These are phyloP conservation scores for Canis aureus DNA, from an alignment of 2,113 vertebrate species.

Conservation along the genomic window DNA sequence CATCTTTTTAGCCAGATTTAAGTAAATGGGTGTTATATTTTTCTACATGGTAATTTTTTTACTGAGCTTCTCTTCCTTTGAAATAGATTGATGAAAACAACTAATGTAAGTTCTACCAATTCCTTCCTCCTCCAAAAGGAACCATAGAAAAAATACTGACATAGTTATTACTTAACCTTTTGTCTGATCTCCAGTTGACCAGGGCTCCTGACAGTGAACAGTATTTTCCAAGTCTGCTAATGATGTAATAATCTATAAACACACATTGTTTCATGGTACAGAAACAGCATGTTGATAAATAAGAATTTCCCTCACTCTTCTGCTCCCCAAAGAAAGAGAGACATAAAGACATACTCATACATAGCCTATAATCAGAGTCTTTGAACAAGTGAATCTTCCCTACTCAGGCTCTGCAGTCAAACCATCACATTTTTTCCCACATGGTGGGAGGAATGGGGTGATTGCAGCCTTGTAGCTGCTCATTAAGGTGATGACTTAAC, in stretches of 20 bases:
- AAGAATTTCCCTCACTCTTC: background rate
- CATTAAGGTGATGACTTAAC: background rate
- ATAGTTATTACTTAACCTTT: background rate
- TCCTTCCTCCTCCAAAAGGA: background rate
- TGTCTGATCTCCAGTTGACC: background rate
- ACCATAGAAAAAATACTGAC: background rate
- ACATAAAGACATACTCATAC: background rate
- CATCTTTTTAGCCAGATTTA: background rate
- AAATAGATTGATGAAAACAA: background rate
- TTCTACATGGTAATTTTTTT: background rate
- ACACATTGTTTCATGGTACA: background rate
- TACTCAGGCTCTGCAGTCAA: background rate
- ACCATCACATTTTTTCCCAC: background rate
- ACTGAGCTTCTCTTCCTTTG: constrained; percentile 25
- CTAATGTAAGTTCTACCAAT: background rate
- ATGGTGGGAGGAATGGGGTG: no score
- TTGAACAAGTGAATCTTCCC: background rate
- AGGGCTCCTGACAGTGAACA: background rate
- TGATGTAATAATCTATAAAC: background rate
- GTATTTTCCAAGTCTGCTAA: background rate
- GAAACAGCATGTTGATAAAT: constrained; percentile 2
- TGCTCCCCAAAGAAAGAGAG: background rate
- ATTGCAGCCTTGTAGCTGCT: background rate
- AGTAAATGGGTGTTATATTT: constrained; percentile 49
- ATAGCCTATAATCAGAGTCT: background rate